These are phyloP conservation scores for Leucosticte australis DNA, from an alignment of 2,113 vertebrate species.

Conservation along the genomic window DNA sequence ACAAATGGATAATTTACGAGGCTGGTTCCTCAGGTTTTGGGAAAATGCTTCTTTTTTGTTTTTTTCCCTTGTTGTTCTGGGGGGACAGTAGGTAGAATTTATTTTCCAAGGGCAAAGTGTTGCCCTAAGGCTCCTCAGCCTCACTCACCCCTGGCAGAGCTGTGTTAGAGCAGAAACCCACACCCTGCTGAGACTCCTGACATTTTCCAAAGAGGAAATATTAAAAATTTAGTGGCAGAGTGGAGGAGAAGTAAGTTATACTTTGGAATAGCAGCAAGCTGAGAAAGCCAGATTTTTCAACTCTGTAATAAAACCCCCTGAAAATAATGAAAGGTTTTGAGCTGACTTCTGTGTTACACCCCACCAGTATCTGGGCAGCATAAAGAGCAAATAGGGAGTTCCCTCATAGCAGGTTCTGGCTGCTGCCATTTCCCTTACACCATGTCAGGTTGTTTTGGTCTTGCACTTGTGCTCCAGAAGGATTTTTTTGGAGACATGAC, in stretches of 20 bases:
- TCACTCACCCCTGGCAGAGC: not conserved
- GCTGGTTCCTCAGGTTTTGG: not conserved
- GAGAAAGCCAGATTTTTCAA: not conserved
- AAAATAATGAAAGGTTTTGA: slow-evolving; percentile 38
- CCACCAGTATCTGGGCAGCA: not conserved
- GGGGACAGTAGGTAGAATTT: not conserved
- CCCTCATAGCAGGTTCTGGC: not conserved
- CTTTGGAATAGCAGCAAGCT: not conserved
- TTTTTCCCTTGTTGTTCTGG: not conserved
- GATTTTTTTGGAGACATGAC: not conserved
- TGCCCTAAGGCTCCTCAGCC: not conserved
- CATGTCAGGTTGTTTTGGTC: not conserved
- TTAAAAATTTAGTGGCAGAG: slow-evolving; percentile 44
- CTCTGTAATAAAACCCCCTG: not conserved
- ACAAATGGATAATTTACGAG: slow-evolving; percentile 19
- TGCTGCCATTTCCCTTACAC: not conserved
- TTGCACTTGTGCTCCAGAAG: not conserved
- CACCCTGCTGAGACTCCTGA: slow-evolving; percentile 6
- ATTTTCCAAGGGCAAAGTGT: not conserved
- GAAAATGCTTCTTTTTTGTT: not conserved
- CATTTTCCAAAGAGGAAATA: slow-evolving; percentile 59
- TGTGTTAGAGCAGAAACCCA: not conserved
- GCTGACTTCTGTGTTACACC: slow-evolving; percentile 2
- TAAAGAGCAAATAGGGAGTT: not conserved
- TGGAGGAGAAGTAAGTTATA: not conserved